Evolutionary conservation across 2,888 invertebrate genomes (phyloP), one percentile per base, ranked within the genome.

Genomic region (Eupithecia abbreviata): DNA sequence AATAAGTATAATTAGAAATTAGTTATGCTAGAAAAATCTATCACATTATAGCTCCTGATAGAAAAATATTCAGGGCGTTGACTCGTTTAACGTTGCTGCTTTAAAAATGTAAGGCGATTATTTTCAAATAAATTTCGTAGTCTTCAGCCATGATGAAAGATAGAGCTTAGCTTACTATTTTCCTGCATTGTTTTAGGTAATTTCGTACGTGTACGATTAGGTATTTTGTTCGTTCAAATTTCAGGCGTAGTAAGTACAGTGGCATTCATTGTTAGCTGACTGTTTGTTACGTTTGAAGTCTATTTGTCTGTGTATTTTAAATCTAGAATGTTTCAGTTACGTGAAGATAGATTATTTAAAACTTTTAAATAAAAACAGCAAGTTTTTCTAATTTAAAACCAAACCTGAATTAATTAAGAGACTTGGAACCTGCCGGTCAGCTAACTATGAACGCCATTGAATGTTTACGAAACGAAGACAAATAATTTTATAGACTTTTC

Each of bases 11-110:
- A 18, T 49, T n/a, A 51, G 55, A n/a, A 10, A 4, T 51, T 18
- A 18, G 9, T 18, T 15, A n/a, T 42, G 2, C 5, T 15, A 6
- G 51, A 13, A 51, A n/a, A 55, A 6, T 12, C n/a, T 18, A n/a
- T 62, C 3, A 42, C 1, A 71, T 55, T 9, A 9, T 2, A 74
- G 69, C 70, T 66, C 75, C 77, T 77, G 69, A 70, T 66, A 62
- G 6, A 74, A 69, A 70, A 55, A 9, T 13, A 41, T 18, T 9
- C 9, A 15, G n/a, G n/a, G 55, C 18, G 3, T 58, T 4, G 51
- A 51, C n/a, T 51, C 41, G 15, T 67, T n/a, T 13, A 71, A 55
- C 51, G 3, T 72, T 77, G 77, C 74, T 73, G 12, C 42, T 58
- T 7, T 18, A 74, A 72, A 58, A 76, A 7, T 41, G 0, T 0